phyloP scores from a whole-genome alignment of 2,113 vertebrate species.

The Orientallactaga bullata region DNA sequence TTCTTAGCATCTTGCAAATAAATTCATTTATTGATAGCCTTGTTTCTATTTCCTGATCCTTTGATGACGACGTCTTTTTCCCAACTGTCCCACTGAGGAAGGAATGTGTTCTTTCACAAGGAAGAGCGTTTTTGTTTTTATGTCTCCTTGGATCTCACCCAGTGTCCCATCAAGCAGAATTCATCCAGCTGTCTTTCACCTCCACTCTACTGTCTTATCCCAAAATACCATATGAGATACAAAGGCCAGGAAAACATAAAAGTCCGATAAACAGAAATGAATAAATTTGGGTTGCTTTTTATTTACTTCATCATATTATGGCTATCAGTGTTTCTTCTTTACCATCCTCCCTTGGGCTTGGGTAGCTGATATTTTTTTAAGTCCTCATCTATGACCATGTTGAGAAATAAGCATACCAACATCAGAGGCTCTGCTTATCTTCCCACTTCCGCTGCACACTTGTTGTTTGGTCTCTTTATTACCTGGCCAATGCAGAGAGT shows the following conservation, averaged over 20 bases:
- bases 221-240: not conserved
- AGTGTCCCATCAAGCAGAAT: not conserved
- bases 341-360: not conserved
- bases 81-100: not conserved
- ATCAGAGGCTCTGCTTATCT: constrained; percentile 10
- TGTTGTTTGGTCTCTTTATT: constrained; percentile 48
- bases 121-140: not conserved
- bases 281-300: not conserved
- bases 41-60: not conserved
- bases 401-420: constrained; percentile 22
- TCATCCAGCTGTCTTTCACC: not conserved
- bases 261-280: constrained; percentile 37
- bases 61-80: not conserved
- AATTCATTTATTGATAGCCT: constrained; percentile 23
- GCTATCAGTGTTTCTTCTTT: constrained; percentile 8
- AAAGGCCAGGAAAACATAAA: not conserved
- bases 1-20: constrained; percentile 10
- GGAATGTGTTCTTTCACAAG: not conserved
- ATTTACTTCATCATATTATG: not conserved
- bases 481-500: constrained; percentile 59
- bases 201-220: not conserved
- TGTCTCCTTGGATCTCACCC: not conserved
- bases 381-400: not conserved
- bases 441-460: not conserved
- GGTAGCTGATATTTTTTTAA: not conserved